phyloP scores from a whole-genome alignment of 1,140 invertebrate species.

The Drosophila repletoides region DNA sequence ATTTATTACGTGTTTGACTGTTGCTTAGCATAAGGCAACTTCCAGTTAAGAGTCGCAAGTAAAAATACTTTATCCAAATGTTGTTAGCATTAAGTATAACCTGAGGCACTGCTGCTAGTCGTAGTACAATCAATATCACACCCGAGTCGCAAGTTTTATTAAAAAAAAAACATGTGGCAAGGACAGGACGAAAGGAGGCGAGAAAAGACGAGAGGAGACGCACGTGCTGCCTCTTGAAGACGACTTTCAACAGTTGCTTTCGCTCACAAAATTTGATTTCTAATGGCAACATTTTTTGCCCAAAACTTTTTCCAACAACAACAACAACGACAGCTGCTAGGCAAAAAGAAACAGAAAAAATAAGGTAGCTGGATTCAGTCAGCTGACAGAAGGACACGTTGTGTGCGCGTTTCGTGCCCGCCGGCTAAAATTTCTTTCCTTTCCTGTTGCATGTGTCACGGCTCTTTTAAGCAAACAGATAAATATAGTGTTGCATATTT shows the following conservation, averaged over 20 bases:
- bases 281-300: constrained; percentile 24
- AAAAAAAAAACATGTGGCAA: constrained; percentile 9
- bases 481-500: constrained; percentile 59
- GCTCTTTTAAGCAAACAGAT: constrained; percentile 16
- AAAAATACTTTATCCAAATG: constrained; percentile 2
- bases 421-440: constrained; percentile 1
- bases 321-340: neutral
- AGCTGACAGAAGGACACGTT: constrained; percentile 1
- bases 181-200: too few relatives aligned
- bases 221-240: constrained; percentile 14
- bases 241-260: neutral
- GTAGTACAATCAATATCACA: constrained; percentile 24
- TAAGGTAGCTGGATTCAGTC: neutral
- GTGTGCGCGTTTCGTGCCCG: constrained; percentile 13
- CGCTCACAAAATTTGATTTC: constrained; percentile 34
- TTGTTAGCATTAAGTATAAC: neutral
- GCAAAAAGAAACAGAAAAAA: neutral
- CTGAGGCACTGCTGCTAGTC: neutral
- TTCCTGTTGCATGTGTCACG: constrained; percentile 19
- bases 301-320: neutral
- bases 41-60: constrained; percentile 1
- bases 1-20: constrained; percentile 11
- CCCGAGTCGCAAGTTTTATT: constrained; percentile 5
- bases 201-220: too few relatives aligned
- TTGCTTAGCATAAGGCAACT: constrained; percentile 7